Conservation (phyloP, 2,888 invertebrate genomes). For the Hyppa rectilinea region DNA sequence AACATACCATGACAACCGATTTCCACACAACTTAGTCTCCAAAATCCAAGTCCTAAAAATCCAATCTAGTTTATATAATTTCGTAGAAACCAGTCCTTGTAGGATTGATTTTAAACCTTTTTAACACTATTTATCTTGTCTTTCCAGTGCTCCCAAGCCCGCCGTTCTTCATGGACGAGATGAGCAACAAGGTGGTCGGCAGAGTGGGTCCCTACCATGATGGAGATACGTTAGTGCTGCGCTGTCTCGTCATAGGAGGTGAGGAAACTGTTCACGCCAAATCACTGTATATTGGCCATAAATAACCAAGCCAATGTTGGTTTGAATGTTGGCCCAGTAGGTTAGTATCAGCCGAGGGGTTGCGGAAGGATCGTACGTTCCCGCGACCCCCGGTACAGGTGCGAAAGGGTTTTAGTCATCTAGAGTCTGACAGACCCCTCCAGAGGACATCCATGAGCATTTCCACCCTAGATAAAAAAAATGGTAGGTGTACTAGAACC, state of each 20-base stretch:
- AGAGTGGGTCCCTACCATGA: slow-evolving; percentile 91
- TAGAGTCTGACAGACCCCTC: too few relatives aligned
- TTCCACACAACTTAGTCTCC: too few relatives aligned
- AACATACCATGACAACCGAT: too few relatives aligned
- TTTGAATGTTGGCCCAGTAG: neutral
- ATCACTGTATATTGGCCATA: neutral
- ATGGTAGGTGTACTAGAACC: neutral
- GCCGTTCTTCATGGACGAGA: slow-evolving; percentile 88
- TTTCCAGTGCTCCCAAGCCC: slow-evolving; percentile 86
- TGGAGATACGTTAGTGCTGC: slow-evolving; percentile 89
- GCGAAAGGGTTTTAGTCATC: too few relatives aligned
- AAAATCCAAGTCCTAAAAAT: too few relatives aligned
- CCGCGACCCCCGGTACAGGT: too few relatives aligned
- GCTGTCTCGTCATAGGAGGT: slow-evolving; percentile 91
- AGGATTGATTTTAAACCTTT: neutral
- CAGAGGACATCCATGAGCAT: too few relatives aligned
- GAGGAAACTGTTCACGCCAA: slow-evolving; percentile 50
- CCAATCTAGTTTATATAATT: neutral
- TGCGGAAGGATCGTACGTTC: too few relatives aligned
- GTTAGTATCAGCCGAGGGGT: too few relatives aligned
- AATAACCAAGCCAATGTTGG: neutral
- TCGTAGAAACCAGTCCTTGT: neutral
- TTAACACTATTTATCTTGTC: slow-evolving; percentile 53
- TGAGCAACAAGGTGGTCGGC: slow-evolving; percentile 85
- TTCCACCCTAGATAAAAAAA: too few relatives aligned